These are phyloP conservation scores for Rhincodon typus DNA, from an alignment of 2,797 vertebrate genomes.

Conservation along the genomic window DNA sequence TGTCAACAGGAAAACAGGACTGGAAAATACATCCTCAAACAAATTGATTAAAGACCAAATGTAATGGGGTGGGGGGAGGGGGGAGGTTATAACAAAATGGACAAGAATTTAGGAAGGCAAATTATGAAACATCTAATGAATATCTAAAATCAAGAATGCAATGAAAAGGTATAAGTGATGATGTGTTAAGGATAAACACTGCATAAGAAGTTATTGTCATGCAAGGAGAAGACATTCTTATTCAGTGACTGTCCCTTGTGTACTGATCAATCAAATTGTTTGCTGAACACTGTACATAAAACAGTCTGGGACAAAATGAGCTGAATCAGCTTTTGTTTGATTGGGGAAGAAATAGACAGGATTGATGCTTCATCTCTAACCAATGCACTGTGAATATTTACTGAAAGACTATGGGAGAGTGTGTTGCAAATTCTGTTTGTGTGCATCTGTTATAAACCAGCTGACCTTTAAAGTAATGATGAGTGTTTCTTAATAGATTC, in stretches of 20 bases:
- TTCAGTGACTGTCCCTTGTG: not conserved
- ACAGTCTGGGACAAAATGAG: not conserved
- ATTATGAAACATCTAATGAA: too few relatives aligned
- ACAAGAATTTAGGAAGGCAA: not conserved
- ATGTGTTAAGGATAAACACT: not conserved
- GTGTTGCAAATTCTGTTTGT: not conserved
- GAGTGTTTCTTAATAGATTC: not conserved
- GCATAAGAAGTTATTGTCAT: not conserved
- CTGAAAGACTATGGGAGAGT: not conserved
- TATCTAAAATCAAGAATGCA: not conserved
- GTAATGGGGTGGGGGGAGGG: not conserved
- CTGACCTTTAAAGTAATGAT: conserved; percentile 4
- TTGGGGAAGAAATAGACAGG: not conserved
- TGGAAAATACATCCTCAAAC: not conserved
- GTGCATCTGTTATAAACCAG: not conserved
- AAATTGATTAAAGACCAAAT: not conserved
- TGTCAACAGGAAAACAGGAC: not conserved
- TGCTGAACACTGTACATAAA: not conserved
- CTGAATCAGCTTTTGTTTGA: not conserved
- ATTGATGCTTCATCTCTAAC: not conserved
- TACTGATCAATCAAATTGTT: not conserved
- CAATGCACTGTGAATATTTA: not conserved
- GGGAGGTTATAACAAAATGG: not conserved
- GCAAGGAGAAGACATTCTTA: not conserved
- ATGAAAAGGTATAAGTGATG: not conserved